Conservation (phyloP, 2,797 vertebrate species). For the Champsocephalus esox region DNA sequence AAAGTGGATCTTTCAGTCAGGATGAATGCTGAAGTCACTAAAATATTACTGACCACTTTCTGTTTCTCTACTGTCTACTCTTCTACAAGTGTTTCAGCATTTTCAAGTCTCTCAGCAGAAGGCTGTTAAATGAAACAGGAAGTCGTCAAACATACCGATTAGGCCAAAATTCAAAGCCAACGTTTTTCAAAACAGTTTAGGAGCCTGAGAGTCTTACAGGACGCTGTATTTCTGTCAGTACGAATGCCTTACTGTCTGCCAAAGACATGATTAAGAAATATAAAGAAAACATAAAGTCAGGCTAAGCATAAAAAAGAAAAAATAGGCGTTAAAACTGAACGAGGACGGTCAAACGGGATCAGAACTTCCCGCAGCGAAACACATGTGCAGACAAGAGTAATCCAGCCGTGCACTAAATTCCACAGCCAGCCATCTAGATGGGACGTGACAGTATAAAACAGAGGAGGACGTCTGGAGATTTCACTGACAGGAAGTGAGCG, state of each 20-base stretch:
- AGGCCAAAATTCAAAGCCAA: conserved; percentile 38
- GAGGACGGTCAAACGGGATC: conserved; percentile 51
- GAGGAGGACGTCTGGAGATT: conserved; percentile 83
- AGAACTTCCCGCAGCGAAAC: conserved; percentile 68
- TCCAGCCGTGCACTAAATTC: conserved; percentile 75
- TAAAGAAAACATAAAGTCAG: conserved; percentile 60
- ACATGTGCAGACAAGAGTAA: conserved; percentile 74
- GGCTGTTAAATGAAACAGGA: conserved; percentile 60
- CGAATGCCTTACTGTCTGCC: conserved; percentile 28
- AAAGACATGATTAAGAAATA: conserved; percentile 60
- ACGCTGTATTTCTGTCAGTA: conserved; percentile 66
- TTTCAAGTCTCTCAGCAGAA: conserved; percentile 59
- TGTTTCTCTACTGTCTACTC: conserved; percentile 24
- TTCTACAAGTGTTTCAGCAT: conserved; percentile 46
- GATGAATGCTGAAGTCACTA: conserved; percentile 44
- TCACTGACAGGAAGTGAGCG: conserved; percentile 87
- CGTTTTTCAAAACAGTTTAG: conserved; percentile 39
- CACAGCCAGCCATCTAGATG: conserved; percentile 69
- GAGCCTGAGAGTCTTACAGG: conserved; percentile 52
- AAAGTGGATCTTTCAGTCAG: conserved; percentile 47
- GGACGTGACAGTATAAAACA: conserved; percentile 79
- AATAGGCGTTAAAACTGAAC: conserved; percentile 41
- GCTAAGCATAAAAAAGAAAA: conserved; percentile 25
- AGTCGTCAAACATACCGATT: conserved; percentile 48
- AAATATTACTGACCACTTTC: conserved; percentile 37